Base-by-base conservation (phyloP, 2,113 vertebrate genomes). In the Chaetops frenatus region DNA sequence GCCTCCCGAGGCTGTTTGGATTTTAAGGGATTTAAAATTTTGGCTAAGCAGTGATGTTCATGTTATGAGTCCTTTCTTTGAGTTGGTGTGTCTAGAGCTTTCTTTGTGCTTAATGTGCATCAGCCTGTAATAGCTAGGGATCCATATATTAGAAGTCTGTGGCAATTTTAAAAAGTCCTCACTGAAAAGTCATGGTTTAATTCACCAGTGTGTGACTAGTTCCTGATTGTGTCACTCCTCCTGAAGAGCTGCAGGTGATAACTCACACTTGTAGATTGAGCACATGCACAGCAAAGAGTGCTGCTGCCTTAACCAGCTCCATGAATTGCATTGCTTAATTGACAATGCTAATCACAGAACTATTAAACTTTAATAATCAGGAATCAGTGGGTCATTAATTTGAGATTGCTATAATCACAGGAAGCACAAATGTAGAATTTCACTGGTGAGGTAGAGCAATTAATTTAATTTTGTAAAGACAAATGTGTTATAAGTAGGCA, bases 331-430 rank as follows among this genome's bases (percentile, higher is more conserved):
- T 81, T 65, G 15, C 38, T 91, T 95, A 94, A 92, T 93, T 94
- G 89, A 70, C 95, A 97, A 95, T 92, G 86, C 64, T 92, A 95
- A 97, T 92, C 76, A 77, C 67, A 85, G 90, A 96, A 67, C 54
- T 95, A 80, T 92, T 96, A 94, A 93, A 92, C 92, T 97, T 96
- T 96, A 97, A 93, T 97, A 97, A 94, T 84, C 44, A 94, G 47
- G 81, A 97, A 84, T 96, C 94, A 77, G 36, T 96, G 73, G 80
- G 86, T 62, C 79, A 93, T 97, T 96, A 97, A 95, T 97, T 94
- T 90, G 40, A 96, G 94, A 95, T 95, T 92, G 77, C 45, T 95
- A 77, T 96, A 95, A 95, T 96, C 86, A 80, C 21, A 86, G 80
- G 77, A 92, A 90, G 66, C 79, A 90, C 54, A 90, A 47, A 12